Percentiles rank a stretch among this genome's conserved stretches.
These are phyloP conservation scores for Hemithea aestivaria DNA, from an alignment of 2,888 invertebrate genomes.

Conservation along the genomic window DNA sequence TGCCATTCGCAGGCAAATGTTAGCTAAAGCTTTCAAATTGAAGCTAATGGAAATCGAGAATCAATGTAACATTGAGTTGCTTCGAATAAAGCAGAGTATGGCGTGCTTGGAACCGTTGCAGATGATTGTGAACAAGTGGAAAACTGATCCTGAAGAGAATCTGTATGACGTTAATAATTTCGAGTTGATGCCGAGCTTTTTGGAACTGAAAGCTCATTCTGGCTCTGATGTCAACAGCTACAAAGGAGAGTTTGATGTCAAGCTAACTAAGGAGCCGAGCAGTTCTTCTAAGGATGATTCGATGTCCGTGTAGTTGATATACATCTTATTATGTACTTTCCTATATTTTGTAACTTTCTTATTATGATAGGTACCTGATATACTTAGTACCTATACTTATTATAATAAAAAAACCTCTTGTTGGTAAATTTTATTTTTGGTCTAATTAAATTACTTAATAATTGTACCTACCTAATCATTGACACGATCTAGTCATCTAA, in stretches of 20 bases:
- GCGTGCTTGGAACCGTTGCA: slow-evolving; percentile 67
- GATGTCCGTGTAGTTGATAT: slow-evolving; percentile 3
- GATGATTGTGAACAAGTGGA: slow-evolving; percentile 65
- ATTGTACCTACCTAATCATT: too few species aligned
- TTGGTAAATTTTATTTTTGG: too few species aligned
- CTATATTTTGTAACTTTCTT: not conserved
- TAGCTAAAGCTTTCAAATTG: slow-evolving; percentile 64
- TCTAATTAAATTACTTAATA: too few species aligned
- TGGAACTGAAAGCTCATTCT: slow-evolving; percentile 47
- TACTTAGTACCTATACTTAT: too few species aligned
- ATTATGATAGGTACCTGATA: too few species aligned
- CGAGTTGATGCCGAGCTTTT: slow-evolving; percentile 58
- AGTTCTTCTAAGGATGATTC: slow-evolving; percentile 30
- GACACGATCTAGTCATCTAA: too few species aligned
- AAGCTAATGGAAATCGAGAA: slow-evolving; percentile 71
- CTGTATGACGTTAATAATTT: slow-evolving; percentile 51
- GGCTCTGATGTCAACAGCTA: slow-evolving; percentile 39
- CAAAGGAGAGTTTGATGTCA: slow-evolving; percentile 35
- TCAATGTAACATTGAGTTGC: slow-evolving; percentile 68
- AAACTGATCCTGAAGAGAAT: slow-evolving; percentile 38
- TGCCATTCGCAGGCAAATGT: slow-evolving; percentile 68
- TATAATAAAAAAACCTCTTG: too few species aligned
- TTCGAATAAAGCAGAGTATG: slow-evolving; percentile 68
- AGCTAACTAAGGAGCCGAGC: slow-evolving; percentile 23
- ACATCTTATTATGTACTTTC: not conserved